phyloP scores from a whole-genome alignment of 2,113 vertebrate species.

The Aegithalos caudatus region DNA sequence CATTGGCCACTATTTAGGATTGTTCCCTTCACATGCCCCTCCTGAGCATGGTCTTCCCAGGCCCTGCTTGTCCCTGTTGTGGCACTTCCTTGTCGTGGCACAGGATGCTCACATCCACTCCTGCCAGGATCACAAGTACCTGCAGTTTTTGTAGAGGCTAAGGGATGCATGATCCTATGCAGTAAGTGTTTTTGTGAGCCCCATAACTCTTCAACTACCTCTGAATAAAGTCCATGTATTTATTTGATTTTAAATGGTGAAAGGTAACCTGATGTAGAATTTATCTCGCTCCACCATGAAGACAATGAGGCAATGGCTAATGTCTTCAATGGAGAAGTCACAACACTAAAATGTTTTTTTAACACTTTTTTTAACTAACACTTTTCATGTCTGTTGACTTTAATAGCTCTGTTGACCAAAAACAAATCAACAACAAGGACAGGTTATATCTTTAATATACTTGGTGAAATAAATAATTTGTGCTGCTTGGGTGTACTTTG shows the following conservation, averaged over 20 bases:
- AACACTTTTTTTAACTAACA: neutral
- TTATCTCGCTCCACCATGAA: neutral
- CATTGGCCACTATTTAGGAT: neutral
- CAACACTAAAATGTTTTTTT: neutral
- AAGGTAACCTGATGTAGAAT: neutral
- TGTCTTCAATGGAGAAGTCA: neutral
- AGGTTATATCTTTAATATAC: neutral
- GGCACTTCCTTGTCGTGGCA: neutral
- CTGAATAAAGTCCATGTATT: neutral
- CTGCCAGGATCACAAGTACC: neutral
- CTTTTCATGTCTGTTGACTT: neutral
- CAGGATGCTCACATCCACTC: neutral
- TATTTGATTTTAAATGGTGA: neutral
- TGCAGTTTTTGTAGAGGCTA: neutral
- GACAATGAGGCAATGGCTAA: neutral
- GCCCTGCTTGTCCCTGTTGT: neutral
- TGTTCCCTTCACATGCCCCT: neutral
- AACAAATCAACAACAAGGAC: neutral
- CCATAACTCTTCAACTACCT: neutral
- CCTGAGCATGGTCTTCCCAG: neutral
- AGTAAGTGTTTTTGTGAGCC: neutral
- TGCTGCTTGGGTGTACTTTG: neutral
- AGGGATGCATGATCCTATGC: neutral
- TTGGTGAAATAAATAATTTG: neutral
- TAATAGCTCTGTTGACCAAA: slow-evolving; percentile 6